Conservation (phyloP, 2,888 invertebrate species). For the Leucophenga maculata region DNA sequence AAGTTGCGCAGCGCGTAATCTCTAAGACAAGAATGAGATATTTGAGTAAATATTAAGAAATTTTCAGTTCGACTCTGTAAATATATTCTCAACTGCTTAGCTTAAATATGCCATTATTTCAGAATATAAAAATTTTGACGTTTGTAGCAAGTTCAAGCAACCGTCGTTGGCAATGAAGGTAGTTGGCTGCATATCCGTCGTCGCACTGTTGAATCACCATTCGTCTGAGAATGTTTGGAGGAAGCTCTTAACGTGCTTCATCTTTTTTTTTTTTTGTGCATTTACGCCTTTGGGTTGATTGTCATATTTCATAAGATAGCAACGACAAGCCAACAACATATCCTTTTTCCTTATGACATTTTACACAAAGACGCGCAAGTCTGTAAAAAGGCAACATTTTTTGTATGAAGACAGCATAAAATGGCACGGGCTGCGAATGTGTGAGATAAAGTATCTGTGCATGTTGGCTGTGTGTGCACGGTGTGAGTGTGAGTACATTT, state of each 20-base stretch:
- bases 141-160: constrained; percentile 38
- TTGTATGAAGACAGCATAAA: not conserved
- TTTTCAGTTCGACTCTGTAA: too few relatives aligned
- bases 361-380: too few relatives aligned
- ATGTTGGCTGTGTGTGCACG: not conserved
- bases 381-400: not conserved
- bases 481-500: not conserved
- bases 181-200: constrained; percentile 5
- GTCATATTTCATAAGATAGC: constrained; percentile 59
- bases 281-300: constrained; percentile 40
- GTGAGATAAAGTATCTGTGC: too few relatives aligned
- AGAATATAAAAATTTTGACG: constrained; percentile 47
- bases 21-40: too few relatives aligned
- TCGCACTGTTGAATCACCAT: not conserved
- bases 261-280: not conserved
- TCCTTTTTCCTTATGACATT: constrained; percentile 47
- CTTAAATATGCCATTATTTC: constrained; percentile 50
- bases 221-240: constrained; percentile 2
- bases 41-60: too few relatives aligned
- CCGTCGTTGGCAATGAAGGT: constrained; percentile 14
- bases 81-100: constrained; percentile 37
- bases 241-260: constrained; percentile 3
- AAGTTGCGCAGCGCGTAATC: too few relatives aligned
- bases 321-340: constrained; percentile 41
- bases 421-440: not conserved